A percentile compares a stretch with the other conserved stretches of the same genome.
These are phyloP conservation scores for Aptenodytes forsteri DNA, from an alignment of 2,113 vertebrate species.

Conservation along the genomic window DNA sequence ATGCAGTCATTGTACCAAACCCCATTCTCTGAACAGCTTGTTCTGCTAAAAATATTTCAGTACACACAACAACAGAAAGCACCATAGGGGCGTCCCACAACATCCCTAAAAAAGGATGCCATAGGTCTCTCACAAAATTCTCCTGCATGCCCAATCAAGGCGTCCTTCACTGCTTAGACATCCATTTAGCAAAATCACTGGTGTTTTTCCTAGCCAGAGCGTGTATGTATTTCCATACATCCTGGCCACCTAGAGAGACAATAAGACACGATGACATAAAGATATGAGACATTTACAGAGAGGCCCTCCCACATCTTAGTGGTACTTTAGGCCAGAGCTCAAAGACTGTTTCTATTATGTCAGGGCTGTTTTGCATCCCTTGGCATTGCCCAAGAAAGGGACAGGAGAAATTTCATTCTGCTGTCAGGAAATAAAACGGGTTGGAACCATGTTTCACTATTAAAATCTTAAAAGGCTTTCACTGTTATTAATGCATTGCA, in stretches of 20 bases:
- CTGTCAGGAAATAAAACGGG: background rate
- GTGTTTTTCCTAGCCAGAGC: conserved; percentile 23
- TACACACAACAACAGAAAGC: background rate
- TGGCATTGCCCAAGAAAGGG: background rate
- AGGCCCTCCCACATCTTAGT: background rate
- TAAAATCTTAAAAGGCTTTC: background rate
- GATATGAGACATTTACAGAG: background rate
- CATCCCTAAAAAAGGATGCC: background rate
- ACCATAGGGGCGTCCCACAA: background rate
- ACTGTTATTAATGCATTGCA: background rate
- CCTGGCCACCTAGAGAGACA: background rate
- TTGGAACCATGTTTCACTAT: background rate
- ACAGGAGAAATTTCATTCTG: background rate
- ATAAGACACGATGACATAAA: background rate
- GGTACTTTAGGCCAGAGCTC: background rate
- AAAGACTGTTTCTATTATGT: background rate
- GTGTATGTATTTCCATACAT: conserved; percentile 31
- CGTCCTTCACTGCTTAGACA: conserved; percentile 41
- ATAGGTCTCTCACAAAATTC: conserved; percentile 16
- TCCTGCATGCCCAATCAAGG: conserved; percentile 17
- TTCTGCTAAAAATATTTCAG: background rate
- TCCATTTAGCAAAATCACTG: conserved; percentile 24
- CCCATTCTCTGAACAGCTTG: background rate
- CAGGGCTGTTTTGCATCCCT: background rate
- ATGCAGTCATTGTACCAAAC: background rate